A percentile compares a stretch with the other conserved stretches of the same genome.
These are phyloP conservation scores for Epizoanthus stellaris DNA, from an alignment of 92 coral and sea anemone genomes.

Conservation along the genomic window DNA sequence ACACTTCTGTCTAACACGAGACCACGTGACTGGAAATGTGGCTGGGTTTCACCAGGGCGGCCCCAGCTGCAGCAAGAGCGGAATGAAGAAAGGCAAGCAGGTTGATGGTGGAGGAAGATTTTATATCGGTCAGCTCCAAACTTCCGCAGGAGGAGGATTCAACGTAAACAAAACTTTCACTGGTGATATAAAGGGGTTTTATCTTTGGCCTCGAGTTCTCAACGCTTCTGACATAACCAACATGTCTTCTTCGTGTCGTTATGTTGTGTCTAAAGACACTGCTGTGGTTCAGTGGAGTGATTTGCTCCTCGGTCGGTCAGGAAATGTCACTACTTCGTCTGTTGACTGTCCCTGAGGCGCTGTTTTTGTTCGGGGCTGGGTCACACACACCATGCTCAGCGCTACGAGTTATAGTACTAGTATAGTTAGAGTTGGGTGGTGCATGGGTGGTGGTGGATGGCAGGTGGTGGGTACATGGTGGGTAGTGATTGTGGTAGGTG, in stretches of 20 bases:
- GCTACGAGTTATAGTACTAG: no score
- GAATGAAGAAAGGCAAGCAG: background rate
- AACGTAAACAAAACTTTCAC: background rate
- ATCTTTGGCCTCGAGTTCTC: conserved; percentile 19
- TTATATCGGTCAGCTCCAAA: conserved; percentile 17
- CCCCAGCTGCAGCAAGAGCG: background rate
- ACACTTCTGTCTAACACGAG: conserved; percentile 32
- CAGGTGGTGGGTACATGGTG: no score
- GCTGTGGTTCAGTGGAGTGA: conserved; percentile 17
- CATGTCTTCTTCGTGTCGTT: conserved; percentile 16
- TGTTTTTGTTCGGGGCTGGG: no score
- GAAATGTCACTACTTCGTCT: background rate
- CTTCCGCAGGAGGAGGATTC: background rate
- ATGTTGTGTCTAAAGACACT: background rate
- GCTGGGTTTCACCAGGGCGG: background rate
- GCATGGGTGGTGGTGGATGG: no score
- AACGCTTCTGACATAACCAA: background rate
- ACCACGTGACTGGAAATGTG: background rate
- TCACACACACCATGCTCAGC: no score
- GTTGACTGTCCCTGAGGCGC: no score
- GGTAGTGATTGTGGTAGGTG: no score
- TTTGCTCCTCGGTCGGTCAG: background rate
- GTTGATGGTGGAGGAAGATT: conserved; percentile 6
- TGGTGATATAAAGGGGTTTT: conserved; percentile 24
- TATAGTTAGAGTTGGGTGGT: no score